Percentiles rank a stretch among this genome's conserved stretches.
Evolutionary conservation across 2,888 invertebrate species (phyloP).

Genomic region (Allophyes oxyacanthae): DNA sequence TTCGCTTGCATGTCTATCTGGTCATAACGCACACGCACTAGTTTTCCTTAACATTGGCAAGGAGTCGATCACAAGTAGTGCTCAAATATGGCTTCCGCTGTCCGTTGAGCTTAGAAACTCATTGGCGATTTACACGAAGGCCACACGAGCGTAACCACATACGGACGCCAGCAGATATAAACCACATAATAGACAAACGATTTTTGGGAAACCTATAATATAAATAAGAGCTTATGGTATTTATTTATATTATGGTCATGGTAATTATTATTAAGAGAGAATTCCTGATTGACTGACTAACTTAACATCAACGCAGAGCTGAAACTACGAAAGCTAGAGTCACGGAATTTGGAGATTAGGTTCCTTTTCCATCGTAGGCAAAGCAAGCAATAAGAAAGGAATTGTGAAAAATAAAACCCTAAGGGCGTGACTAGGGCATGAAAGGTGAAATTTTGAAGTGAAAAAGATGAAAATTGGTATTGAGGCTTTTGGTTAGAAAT

Average conservation of each 20-base stretch:
- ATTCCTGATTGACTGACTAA: no score
- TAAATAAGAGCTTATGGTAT: neutral
- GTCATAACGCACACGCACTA: constrained; percentile 1
- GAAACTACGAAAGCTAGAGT: no score
- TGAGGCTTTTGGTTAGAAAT: no score
- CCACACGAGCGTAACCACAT: constrained; percentile 29
- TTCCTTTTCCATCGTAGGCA: no score
- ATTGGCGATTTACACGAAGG: constrained; percentile 4
- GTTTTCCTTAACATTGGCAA: constrained; percentile 30
- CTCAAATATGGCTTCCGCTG: constrained; percentile 3
- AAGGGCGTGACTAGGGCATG: no score
- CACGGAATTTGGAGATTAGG: no score
- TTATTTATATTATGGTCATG: neutral
- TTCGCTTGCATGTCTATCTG: neutral
- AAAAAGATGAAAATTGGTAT: no score
- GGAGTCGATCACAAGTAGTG: constrained; percentile 6
- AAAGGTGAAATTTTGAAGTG: no score
- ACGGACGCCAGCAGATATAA: neutral
- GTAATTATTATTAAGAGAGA: no score
- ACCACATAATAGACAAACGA: constrained; percentile 1
- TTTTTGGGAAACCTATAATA: neutral
- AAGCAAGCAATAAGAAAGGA: no score
- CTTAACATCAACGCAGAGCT: no score
- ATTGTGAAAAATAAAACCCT: no score
- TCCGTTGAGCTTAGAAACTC: constrained; percentile 28